Conservation (phyloP, 1,140 invertebrate genomes). For the Littorina saxatilis region DNA sequence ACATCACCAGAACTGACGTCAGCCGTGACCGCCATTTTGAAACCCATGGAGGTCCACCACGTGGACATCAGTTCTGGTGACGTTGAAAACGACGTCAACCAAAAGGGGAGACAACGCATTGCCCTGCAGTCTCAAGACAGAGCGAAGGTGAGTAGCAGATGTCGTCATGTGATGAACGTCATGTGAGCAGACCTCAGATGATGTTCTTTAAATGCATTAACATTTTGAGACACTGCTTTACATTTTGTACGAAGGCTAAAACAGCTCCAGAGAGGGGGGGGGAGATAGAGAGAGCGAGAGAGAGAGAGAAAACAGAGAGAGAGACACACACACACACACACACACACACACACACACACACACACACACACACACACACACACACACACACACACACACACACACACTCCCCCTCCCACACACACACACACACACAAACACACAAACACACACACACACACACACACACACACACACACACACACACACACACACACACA, state of each 20-base stretch:
- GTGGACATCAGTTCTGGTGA: conserved; percentile 26
- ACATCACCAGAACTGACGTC: conserved; percentile 39
- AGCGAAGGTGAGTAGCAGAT: too few relatives aligned
- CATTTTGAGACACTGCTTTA: too few relatives aligned
- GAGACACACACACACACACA: neutral
- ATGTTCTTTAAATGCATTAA: neutral
- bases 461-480: conserved; percentile 45
- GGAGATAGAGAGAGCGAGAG: too few relatives aligned
- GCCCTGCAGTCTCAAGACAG: conserved; percentile 31
- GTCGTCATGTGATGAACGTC: too few relatives aligned
- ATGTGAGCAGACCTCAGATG: neutral
- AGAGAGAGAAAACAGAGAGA: neutral
- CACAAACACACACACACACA: conserved; percentile 25
- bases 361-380: neutral
- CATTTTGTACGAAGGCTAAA: neutral
- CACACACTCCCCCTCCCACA: neutral
- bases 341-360: neutral
- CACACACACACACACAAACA: conserved; percentile 11
- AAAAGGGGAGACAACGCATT: neutral
- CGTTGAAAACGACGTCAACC: neutral
- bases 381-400: neutral
- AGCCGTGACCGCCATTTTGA: conserved; percentile 30
- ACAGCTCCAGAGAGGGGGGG: neutral
- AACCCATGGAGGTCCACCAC: conserved; percentile 39
- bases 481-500: conserved; percentile 35